Evolutionary conservation across 2,888 invertebrate genomes (phyloP).

Genomic region (Scrobipalpa costella): DNA sequence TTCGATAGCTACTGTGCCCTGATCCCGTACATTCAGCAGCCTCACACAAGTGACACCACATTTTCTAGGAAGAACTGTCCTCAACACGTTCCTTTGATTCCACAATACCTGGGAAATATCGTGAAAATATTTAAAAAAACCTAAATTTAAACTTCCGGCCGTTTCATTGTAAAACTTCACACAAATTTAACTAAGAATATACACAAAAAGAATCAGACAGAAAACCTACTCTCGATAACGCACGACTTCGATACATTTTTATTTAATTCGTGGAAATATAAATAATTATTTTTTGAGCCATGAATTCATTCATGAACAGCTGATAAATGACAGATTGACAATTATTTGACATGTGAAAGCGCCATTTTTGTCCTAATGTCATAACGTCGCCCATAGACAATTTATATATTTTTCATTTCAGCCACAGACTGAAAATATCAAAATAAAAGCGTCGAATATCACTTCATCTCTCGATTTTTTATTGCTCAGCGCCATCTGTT

Average conservation of each 20-base stretch:
- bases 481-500: not conserved
- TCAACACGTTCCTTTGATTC: slow-evolving; percentile 39
- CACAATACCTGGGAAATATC: slow-evolving; percentile 44
- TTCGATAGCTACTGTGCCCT: slow-evolving; percentile 62
- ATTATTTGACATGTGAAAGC: not conserved
- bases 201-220: not conserved
- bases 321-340: not conserved
- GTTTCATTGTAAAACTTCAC: not conserved
- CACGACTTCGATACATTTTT: slow-evolving; percentile 46
- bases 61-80: slow-evolving; percentile 50
- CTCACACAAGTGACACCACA: slow-evolving; percentile 29
- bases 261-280: not conserved
- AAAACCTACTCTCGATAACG: slow-evolving; percentile 45
- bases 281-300: not conserved
- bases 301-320: slow-evolving; percentile 5
- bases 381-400: not conserved
- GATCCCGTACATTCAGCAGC: slow-evolving; percentile 42
- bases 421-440: not conserved
- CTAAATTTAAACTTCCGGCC: not conserved
- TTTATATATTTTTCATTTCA: not conserved
- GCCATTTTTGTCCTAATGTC: not conserved
- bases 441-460: not conserved
- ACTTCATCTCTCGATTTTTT: not conserved
- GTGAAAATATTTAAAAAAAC: slow-evolving; percentile 2
- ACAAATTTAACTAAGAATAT: not conserved